Evolutionary conservation across 1,140 invertebrate species (phyloP), one percentile per base, ranked within the genome.

Genomic region (Philopotamus ludificatus): DNA sequence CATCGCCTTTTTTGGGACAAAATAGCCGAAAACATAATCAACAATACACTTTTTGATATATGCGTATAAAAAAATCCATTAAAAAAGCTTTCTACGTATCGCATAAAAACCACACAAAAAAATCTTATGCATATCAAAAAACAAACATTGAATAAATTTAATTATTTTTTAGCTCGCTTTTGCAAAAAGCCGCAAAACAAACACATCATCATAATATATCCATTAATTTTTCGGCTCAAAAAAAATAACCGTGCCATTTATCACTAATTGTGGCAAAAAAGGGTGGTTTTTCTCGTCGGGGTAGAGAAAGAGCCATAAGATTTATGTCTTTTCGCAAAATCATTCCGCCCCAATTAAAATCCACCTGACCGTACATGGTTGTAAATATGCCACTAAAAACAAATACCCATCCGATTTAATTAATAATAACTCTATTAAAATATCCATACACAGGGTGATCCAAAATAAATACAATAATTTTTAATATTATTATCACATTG

Each of bases 261-360:
- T 34, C 28, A 34, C 4, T 34, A 34, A 34, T 34, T 34, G 53
- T 57, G 53, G 53, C 28, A 57, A 57, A 57, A 57, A 57, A 57
- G 53, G 53, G 53, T 57, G 53, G 53, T 26, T 53, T 50, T 53
- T 53, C 12, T 4, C 21, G 3, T 22, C 28, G 18, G n/a, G 45
- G n/a, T n/a, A n/a, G n/a, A n/a, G n/a, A n/a, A n/a, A n/a, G n/a
- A n/a, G n/a, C n/a, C n/a, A n/a, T 22, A 18, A 68, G 57, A 69
- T 69, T 65, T 69, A 69, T 69, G 63, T 62, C 51, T 58, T 47
- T 69, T 69, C 58, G 54, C 55, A 62, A 55, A 65, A 65, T 69
- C 67, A 69, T 65, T 41, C 67, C 67, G 67, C 67, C 67, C 49
- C 67, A 65, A 69, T 69, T 63, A 69, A 67, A 20, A 63, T 44